Base-by-base conservation (phyloP, 2,797 vertebrate species). In the Orientallactaga sibirica region DNA sequence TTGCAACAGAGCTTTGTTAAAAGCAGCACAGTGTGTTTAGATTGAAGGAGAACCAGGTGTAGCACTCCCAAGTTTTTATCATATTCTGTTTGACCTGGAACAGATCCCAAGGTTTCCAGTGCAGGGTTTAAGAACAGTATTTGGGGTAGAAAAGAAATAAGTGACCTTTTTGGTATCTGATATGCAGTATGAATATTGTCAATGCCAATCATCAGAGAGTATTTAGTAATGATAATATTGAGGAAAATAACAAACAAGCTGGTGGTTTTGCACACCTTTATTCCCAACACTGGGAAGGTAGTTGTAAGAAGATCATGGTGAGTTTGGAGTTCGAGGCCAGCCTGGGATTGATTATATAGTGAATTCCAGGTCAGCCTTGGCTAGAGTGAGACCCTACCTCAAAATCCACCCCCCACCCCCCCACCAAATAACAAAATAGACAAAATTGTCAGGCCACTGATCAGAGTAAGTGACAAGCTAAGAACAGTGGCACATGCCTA, bases 71-170 rank as follows among this genome's bases (percentile, higher is more conserved):
- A 24, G 58, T 79, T 79, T 88, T 80, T 75, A 84, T 33, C 24
- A 76, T n/a, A 14, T 64, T 20, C 61, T 88, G n/a, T 55, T 75
- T 68, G 78, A 88, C 37, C 48, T 48, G 48, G 48, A 48, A 15
- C 77, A 24, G 62, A 78, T 67, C 66, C 66, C 27, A 27, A 67
- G 25, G 25, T 27, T 24, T 67, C 27, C 48, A 48, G 25, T 29
- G 25, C 27, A 67, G 9, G 25, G 66, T 67, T 29, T 67, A 61
- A 61, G 12, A n/a, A 62, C 67, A 27, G 79, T 25, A 70, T 16
- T 8, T 33, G n/a, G 74, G 15, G 5, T 79, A 88, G 70, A 82
- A 74, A 83, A 93, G 48, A 88, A 91, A 48, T 61, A 71, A 68
- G 15, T 62, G 61, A 61, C 6, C n/a, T 87, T 58, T 18, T 78